Base-by-base conservation (phyloP, 2,113 vertebrate genomes). In the Hystrix brachyura region DNA sequence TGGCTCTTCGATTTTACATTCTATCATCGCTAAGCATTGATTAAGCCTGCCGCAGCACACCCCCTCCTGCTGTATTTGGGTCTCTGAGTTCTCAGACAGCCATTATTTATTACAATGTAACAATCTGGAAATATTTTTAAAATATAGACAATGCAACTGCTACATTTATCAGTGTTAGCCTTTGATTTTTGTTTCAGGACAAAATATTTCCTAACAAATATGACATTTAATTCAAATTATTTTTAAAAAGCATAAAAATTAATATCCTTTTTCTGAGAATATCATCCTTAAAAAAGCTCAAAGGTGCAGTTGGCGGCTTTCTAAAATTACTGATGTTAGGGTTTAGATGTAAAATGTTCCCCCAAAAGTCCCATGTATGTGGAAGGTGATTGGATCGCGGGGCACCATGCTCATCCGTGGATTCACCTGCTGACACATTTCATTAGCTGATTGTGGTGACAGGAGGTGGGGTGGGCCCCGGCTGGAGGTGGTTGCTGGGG, bases 1-100 rank as follows among this genome's bases (percentile, higher is more conserved):
- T 97, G 92, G 96, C 86, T 97, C 93, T 98, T 98, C 97, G 91
- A 98, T 98, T 98, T 98, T 97, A 98, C 76, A 97, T 98, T 97
- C 95, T 76, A 96, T 97, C 96, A 97, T 97, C 93, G 85, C 96
- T 81, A 96, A 97, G 96, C 96, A 98, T 94, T 98, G 98, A 98
- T 98, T 97, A 98, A 97, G 82, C 90, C 96, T 97, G 93, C 93
- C 97, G 97, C 87, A 95, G 57, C 71, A 83, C 0, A 93, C 72
- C 93, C 90, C 89, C 72, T 46, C 74, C 46, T 7, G 9, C 74
- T 97, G 78, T 95, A 78, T 97, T 97, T 95, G 96, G 32, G 87
- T 97, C 96, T 98, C 91, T 91, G 90, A 96, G 98, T 98, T 97
- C 94, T 94, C 93, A 98, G 94, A 98, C 98, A 97, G 96, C 98